Conservation (phyloP, 35 echinoderm and acorn worm genomes). For the Heliocidaris tuberculata region DNA sequence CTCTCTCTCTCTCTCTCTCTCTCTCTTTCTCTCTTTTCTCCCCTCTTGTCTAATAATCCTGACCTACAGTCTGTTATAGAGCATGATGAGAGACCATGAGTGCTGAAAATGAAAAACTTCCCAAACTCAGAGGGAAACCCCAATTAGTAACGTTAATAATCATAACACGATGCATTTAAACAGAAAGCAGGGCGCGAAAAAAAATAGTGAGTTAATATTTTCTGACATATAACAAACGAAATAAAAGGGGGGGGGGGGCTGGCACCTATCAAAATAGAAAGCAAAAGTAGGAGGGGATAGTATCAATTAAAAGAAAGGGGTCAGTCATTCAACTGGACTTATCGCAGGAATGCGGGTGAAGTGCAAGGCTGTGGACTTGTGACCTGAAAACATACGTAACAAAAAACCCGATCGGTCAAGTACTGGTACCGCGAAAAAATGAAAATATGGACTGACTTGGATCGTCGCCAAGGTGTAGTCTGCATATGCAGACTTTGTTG, state of each 20-base stretch:
- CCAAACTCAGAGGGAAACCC: not conserved
- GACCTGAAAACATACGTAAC: not conserved
- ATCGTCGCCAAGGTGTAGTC: not conserved
- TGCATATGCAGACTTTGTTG: not conserved
- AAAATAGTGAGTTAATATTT: not conserved
- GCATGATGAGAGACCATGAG: too few species aligned
- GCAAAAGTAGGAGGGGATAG: not conserved
- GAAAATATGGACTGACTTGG: not conserved
- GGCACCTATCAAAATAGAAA: not conserved
- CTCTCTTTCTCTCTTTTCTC: too few species aligned
- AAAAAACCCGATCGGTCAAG: not conserved
- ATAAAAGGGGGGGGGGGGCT: too few species aligned
- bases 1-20: too few species aligned
- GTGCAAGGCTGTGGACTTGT: constrained; percentile 14
- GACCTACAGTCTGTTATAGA: not conserved
- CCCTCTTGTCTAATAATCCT: too few species aligned
- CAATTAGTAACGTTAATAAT: not conserved
- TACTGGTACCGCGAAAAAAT: not conserved
- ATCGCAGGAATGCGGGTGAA: not conserved
- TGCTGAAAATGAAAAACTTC: not conserved
- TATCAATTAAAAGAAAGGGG: not conserved
- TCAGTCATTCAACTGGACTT: not conserved
- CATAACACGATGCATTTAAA: not conserved
- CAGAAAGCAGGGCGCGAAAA: not conserved
- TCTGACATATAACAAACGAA: not conserved